phyloP scores from a whole-genome alignment of 2,797 vertebrate genomes.

The Halcyon chelicuti region DNA sequence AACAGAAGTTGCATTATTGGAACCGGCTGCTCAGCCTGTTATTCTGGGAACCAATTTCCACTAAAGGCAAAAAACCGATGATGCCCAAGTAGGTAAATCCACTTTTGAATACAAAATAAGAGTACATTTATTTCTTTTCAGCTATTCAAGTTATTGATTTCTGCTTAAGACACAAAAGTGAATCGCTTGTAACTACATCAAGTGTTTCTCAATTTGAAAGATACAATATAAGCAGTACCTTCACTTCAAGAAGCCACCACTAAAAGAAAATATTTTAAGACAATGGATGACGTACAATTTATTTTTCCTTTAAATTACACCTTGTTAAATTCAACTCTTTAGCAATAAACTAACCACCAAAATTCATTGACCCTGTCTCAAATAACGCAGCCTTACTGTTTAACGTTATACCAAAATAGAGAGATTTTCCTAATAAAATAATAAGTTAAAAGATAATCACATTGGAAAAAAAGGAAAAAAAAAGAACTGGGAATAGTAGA shows the following conservation, averaged over 20 bases:
- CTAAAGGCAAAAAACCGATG: neutral
- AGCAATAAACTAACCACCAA: neutral
- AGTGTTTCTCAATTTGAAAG: neutral
- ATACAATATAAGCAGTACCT: neutral
- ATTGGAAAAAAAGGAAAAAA: neutral
- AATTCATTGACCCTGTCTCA: neutral
- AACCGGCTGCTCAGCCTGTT: neutral
- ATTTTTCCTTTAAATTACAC: neutral
- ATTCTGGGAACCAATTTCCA: neutral
- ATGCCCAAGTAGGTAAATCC: neutral
- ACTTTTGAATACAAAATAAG: neutral
- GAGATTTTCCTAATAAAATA: neutral
- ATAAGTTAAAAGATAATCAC: too few species aligned
- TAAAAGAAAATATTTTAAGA: neutral
- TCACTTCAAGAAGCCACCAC: neutral
- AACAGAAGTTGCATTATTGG: neutral
- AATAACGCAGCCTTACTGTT: neutral
- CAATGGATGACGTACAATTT: neutral
- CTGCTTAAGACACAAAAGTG: neutral
- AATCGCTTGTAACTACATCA: neutral
- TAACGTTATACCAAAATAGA: neutral
- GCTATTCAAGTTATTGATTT: conserved; percentile 4
- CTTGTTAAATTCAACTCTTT: neutral
- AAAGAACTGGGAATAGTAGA: neutral
- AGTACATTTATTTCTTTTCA: neutral